These are phyloP conservation scores for Burhinus oedicnemus DNA, from an alignment of 2,113 vertebrate genomes.

Conservation along the genomic window DNA sequence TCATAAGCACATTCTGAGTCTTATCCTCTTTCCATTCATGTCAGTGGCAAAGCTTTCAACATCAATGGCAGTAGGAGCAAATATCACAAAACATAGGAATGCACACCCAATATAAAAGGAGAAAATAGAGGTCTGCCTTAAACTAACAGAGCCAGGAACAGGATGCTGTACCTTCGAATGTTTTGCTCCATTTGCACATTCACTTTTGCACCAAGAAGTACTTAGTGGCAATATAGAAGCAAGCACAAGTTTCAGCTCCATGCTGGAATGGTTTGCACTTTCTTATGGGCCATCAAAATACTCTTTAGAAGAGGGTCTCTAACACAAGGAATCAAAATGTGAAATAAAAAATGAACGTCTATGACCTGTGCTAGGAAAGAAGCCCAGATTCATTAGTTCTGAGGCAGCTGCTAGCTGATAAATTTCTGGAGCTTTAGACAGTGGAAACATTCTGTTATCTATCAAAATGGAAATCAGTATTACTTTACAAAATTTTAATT, in stretches of 20 bases:
- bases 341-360: neutral
- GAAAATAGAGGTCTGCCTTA: neutral
- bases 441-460: neutral
- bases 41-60: slow-evolving; percentile 36
- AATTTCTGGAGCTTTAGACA: neutral
- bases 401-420: neutral
- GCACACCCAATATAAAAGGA: neutral
- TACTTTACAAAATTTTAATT: neutral
- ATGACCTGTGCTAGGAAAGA: neutral
- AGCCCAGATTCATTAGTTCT: neutral
- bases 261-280: neutral
- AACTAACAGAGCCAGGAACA: neutral
- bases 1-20: slow-evolving; percentile 55
- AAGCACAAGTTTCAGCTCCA: neutral
- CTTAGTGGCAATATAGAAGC: neutral
- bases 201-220: neutral
- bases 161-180: neutral
- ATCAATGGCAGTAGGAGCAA: slow-evolving; percentile 11
- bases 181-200: neutral
- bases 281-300: neutral
- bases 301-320: neutral
- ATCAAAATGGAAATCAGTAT: neutral
- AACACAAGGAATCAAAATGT: neutral
- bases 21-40: slow-evolving; percentile 48
- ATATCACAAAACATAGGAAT: neutral